Conservation (phyloP, 2,888 invertebrate genomes). For the Xylota segnis region DNA sequence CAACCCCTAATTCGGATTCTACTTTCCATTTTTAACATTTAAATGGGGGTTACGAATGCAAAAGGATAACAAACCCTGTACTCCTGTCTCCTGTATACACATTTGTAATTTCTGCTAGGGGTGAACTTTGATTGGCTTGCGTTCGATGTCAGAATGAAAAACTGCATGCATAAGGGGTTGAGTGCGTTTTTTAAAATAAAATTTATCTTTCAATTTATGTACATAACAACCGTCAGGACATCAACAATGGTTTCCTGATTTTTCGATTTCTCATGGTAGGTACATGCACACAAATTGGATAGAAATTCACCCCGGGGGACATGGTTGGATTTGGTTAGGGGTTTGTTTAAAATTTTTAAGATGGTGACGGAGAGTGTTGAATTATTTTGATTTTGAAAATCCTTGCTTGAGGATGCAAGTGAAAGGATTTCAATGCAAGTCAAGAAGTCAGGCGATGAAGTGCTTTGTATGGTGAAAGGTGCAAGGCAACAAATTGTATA, state of each 20-base stretch:
- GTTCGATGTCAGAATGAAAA: conserved; percentile 67
- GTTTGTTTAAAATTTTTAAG: conserved; percentile 44
- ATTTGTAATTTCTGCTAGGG: conserved; percentile 77
- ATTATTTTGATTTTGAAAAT: conserved; percentile 32
- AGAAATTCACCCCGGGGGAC: conserved; percentile 61
- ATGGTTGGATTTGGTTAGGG: conserved; percentile 36
- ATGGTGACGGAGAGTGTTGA: conserved; percentile 55
- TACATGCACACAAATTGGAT: conserved; percentile 56
- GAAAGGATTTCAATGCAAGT: conserved; percentile 57
- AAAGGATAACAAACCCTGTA: conserved; percentile 57
- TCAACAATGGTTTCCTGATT: conserved; percentile 73
- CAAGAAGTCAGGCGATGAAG: conserved; percentile 53
- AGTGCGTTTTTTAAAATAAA: conserved; percentile 48
- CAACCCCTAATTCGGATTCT: conserved; percentile 60
- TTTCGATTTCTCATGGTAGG: conserved; percentile 68
- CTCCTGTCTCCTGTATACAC: conserved; percentile 39
- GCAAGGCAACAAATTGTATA: conserved; percentile 40
- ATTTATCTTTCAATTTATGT: conserved; percentile 71
- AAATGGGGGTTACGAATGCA: conserved; percentile 76
- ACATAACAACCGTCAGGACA: conserved; percentile 45
- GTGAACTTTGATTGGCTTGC: conserved; percentile 80
- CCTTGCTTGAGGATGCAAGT: conserved; percentile 32
- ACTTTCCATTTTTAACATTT: conserved; percentile 53
- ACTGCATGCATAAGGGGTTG: conserved; percentile 64
- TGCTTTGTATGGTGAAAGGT: conserved; percentile 47